phyloP scores from a whole-genome alignment of 2,888 invertebrate genomes.

The Parnassius glacialis region DNA sequence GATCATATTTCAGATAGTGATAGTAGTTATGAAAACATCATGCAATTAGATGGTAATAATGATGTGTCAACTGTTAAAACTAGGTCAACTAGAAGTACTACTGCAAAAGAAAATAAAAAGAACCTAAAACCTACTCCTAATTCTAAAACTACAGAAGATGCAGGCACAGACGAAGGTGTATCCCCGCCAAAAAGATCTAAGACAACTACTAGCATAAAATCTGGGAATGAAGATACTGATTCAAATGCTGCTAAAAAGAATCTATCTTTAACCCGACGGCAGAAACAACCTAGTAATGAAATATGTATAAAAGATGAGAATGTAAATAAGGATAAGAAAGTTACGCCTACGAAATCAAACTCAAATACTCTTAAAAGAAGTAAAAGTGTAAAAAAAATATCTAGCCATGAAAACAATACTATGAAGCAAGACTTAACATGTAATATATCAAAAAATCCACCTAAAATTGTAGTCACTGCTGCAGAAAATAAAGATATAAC shows the following conservation, averaged over 20 bases:
- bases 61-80: constrained; percentile 44
- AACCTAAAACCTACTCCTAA: too few species aligned
- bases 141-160: constrained; percentile 31
- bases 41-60: constrained; percentile 62
- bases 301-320: constrained; percentile 3
- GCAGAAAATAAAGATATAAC: constrained; percentile 19
- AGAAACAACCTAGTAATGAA: constrained; percentile 16
- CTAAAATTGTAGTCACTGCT: constrained; percentile 20
- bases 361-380: constrained; percentile 8
- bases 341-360: constrained; percentile 1
- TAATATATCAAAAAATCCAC: constrained; percentile 16
- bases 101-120: constrained; percentile 41
- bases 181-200: constrained; percentile 63
- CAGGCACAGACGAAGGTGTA: constrained; percentile 41
- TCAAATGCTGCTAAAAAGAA: constrained; percentile 12
- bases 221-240: constrained; percentile 18
- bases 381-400: constrained; percentile 25
- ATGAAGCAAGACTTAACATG: constrained; percentile 10
- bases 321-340: constrained; percentile 1
- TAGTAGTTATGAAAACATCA: constrained; percentile 48
- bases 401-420: constrained; percentile 11
- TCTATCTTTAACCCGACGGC: constrained; percentile 28
- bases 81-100: constrained; percentile 42
- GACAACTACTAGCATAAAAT: constrained; percentile 30
- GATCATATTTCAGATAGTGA: constrained; percentile 47